Evolutionary conservation across 1,140 invertebrate genomes (phyloP).

Genomic region (Phthorimaea operculella): DNA sequence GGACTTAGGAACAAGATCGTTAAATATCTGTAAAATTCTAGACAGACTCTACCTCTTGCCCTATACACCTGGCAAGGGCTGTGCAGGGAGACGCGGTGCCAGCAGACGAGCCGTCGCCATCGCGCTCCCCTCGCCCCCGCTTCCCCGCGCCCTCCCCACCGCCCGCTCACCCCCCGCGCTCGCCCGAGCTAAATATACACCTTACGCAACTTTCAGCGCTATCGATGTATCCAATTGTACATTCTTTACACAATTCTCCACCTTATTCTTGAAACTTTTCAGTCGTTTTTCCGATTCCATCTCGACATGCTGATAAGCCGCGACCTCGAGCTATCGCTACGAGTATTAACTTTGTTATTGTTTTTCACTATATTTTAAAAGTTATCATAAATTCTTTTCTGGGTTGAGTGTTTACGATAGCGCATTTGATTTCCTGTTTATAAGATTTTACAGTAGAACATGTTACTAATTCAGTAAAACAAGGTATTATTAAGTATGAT

Average conservation of each 20-base stretch:
- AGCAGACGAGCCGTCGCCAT: neutral
- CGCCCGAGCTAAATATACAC: constrained; percentile 17
- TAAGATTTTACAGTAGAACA: no score
- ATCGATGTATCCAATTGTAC: neutral
- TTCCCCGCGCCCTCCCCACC: neutral
- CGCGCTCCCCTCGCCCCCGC: no score
- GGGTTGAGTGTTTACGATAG: no score
- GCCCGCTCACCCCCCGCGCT: constrained; percentile 18
- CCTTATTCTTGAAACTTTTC: neutral
- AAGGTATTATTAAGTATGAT: no score
- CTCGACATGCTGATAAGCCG: constrained; percentile 4
- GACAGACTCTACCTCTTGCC: no score
- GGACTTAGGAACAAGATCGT: no score
- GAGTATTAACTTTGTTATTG: constrained; percentile 8
- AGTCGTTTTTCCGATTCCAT: no score
- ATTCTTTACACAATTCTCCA: neutral
- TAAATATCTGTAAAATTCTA: no score
- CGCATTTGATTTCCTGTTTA: no score
- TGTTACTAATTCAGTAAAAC: no score
- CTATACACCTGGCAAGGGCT: no score
- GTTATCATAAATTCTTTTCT: constrained; percentile 6
- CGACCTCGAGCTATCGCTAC: constrained; percentile 13
- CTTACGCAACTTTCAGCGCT: constrained; percentile 17
- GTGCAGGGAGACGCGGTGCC: neutral
- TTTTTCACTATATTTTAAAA: constrained; percentile 4